Conservation (phyloP, 30 jellyfish, hydroid and myxozoan genomes). For the Pseudorhiza aurosa region DNA sequence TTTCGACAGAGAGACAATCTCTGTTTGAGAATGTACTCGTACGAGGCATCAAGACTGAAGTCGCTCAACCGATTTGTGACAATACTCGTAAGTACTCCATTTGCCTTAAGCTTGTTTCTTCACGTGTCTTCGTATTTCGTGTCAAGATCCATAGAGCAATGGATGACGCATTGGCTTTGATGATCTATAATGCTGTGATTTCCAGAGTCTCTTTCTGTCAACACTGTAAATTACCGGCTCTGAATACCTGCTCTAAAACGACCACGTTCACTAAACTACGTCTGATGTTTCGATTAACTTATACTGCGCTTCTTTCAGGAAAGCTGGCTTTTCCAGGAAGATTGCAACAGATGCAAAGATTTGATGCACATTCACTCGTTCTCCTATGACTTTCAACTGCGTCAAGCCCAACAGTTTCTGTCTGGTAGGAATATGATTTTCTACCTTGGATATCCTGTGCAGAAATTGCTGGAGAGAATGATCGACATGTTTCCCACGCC, state of each 20-base stretch:
- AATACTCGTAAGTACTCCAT: constrained; percentile 52
- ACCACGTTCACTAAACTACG: no score
- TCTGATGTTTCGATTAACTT: no score
- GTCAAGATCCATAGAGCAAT: no score
- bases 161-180: no score
- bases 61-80: constrained; percentile 55
- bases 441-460: constrained; percentile 86
- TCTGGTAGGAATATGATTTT: constrained; percentile 90
- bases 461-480: constrained; percentile 66
- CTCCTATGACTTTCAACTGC: constrained; percentile 89
- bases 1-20: constrained; percentile 49
- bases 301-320: constrained; percentile 35
- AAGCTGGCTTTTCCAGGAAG: constrained; percentile 65
- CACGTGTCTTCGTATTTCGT: no score
- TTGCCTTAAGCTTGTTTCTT: no score
- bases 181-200: no score
- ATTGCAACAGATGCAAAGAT: constrained; percentile 80
- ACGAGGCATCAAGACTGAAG: constrained; percentile 60
- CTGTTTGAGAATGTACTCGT: constrained; percentile 60
- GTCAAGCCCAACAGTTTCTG: constrained; percentile 86
- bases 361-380: constrained; percentile 83
- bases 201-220: no score
- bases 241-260: no score
- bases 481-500: constrained; percentile 83
- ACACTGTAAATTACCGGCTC: no score